Percentiles rank a stretch among this genome's conserved stretches.
Conservation (phyloP, 1,140 invertebrate genomes). For the Tyrophagus putrescentiae region DNA sequence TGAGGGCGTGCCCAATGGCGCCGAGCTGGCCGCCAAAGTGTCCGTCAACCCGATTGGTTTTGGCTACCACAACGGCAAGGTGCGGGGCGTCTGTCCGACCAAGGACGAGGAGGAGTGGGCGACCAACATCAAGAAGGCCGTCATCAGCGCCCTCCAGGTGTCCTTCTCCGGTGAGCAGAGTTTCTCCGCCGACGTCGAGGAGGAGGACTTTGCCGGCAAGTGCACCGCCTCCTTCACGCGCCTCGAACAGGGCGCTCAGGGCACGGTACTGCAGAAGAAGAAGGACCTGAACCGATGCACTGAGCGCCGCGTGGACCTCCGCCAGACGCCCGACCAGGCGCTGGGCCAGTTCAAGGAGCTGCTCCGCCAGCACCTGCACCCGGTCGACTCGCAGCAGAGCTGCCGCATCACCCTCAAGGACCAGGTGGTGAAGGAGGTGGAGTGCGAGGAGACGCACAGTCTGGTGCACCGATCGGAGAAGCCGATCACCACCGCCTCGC, state of each 20-base stretch:
- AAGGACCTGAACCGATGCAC: constrained; percentile 12
- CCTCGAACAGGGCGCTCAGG: not conserved
- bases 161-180: not conserved
- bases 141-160: constrained; percentile 11
- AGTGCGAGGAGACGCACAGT: constrained; percentile 4
- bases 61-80: constrained; percentile 7
- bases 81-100: constrained; percentile 5
- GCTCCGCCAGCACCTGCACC: not conserved
- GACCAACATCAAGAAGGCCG: constrained; percentile 17
- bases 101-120: not conserved
- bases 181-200: not conserved
- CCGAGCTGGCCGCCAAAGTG: constrained; percentile 1
- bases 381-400: not conserved
- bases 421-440: not conserved
- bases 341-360: constrained; percentile 6
- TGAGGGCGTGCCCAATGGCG: constrained; percentile 7
- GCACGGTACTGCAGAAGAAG: not conserved
- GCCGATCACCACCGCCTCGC: not conserved
- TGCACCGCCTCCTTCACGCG: not conserved
- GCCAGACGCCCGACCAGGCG: not conserved
- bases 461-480: not conserved
- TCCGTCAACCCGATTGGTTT: not conserved
- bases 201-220: constrained; percentile 2
- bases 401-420: constrained; percentile 3
- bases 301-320: constrained; percentile 3